These are phyloP conservation scores for Catharus fuscescens DNA, from an alignment of 2,113 vertebrate species.

Conservation along the genomic window DNA sequence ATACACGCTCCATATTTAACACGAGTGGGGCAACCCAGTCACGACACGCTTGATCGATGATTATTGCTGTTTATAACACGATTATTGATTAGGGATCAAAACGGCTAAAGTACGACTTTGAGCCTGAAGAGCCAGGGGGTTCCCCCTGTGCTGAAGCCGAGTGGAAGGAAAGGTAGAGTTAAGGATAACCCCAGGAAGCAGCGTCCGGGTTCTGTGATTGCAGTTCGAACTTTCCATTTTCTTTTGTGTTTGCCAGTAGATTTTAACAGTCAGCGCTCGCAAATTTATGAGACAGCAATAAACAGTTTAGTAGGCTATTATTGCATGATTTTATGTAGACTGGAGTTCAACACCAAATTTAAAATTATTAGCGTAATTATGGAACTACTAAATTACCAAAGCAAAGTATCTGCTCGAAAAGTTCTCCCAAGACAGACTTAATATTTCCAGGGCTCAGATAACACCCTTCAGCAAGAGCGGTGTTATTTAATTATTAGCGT, in stretches of 20 bases:
- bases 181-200: not conserved
- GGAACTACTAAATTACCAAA: slow-evolving; percentile 44
- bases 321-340: slow-evolving; percentile 44
- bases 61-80: slow-evolving; percentile 30
- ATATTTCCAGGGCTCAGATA: slow-evolving; percentile 38
- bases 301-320: slow-evolving; percentile 59
- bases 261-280: slow-evolving; percentile 12
- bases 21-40: slow-evolving; percentile 24
- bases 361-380: slow-evolving; percentile 59
- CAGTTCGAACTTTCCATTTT: slow-evolving; percentile 8
- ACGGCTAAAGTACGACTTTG: not conserved
- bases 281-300: slow-evolving; percentile 54
- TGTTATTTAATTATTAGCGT: slow-evolving; percentile 50
- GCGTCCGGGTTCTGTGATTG: not conserved
- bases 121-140: not conserved
- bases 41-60: slow-evolving; percentile 25
- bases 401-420: slow-evolving; percentile 20
- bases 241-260: slow-evolving; percentile 50
- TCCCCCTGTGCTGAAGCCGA: not conserved
- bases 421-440: slow-evolving; percentile 51
- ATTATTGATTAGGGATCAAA: slow-evolving; percentile 43
- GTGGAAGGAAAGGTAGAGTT: not conserved
- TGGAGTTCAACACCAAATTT: slow-evolving; percentile 56
- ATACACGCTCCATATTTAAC: slow-evolving; percentile 46
- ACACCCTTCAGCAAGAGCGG: slow-evolving; percentile 17